Evolutionary conservation across 1,140 invertebrate species (phyloP).

Genomic region (Orius insidiosus): DNA sequence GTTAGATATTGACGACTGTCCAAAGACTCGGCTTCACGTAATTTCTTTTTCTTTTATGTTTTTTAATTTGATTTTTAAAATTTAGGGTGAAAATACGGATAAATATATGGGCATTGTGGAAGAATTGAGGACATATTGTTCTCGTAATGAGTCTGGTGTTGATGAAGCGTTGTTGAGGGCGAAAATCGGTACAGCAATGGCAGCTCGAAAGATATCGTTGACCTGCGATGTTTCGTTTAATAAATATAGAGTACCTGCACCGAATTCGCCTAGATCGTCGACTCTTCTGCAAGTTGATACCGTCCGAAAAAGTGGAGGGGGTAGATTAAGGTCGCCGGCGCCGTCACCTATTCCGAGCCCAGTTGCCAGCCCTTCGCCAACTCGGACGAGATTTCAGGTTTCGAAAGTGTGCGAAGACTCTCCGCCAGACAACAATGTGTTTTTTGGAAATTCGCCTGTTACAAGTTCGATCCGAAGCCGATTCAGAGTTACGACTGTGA

Average conservation of each 20-base stretch:
- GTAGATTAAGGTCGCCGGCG: slow-evolving; percentile 42
- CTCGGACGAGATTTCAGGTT: slow-evolving; percentile 20
- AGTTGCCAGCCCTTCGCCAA: slow-evolving; percentile 39
- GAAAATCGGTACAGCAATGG: slow-evolving; percentile 20
- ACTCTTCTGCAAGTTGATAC: slow-evolving; percentile 35
- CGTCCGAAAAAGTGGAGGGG: slow-evolving; percentile 20
- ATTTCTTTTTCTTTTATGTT: not conserved
- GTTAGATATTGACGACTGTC: slow-evolving; percentile 54
- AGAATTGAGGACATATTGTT: slow-evolving; percentile 32
- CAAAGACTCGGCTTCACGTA: slow-evolving; percentile 3
- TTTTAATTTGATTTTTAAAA: slow-evolving; percentile 4
- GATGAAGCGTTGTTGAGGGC: slow-evolving; percentile 12
- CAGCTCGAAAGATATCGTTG: slow-evolving; percentile 41
- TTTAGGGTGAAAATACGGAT: slow-evolving; percentile 24
- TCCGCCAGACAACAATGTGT: slow-evolving; percentile 3
- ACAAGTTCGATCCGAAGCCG: not conserved
- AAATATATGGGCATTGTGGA: slow-evolving; percentile 31
- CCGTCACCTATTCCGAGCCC: slow-evolving; percentile 50
- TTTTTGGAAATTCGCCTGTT: not conserved
- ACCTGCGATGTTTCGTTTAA: slow-evolving; percentile 31
- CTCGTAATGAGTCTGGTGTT: slow-evolving; percentile 29
- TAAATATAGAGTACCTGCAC: slow-evolving; percentile 9
- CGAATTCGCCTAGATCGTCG: slow-evolving; percentile 20
- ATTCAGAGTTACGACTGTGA: slow-evolving; percentile 17
- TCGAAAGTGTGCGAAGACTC: slow-evolving; percentile 18